Base-by-base conservation (phyloP, 2,797 vertebrate genomes). In the Adrianichthys oophorus region DNA sequence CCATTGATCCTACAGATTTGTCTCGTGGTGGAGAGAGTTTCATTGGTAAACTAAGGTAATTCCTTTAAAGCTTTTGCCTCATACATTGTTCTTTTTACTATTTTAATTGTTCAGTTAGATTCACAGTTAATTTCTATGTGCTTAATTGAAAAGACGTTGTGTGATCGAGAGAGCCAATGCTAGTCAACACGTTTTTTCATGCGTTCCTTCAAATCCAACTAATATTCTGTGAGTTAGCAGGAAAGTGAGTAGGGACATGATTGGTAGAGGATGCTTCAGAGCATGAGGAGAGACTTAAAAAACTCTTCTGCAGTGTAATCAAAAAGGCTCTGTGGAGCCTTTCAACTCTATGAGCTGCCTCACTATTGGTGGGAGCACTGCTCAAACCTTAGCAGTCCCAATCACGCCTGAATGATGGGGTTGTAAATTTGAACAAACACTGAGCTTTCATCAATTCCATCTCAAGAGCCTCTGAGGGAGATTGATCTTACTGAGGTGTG, bases 11-110 rank as follows among this genome's bases (percentile, higher is more conserved):
- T 58, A 99, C 97, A 42, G 97, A 99, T 88, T 89, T 98, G 83
- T 99, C 97, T 66, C 92, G 97, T 72, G 97, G 95, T 66, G 97
- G 96, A 75, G 97, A 98, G 86, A 99, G 97, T 87, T 99, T 98
- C 89, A 94, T 98, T 62, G 97, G 97, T 73, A 99, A 99, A 89
- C 86, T 99, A 65, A 95, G 97, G 97, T 96, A 91, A 88, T 70
- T 69, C 29, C 8, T 48, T 19, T 1, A 16, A 37, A 32, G 16
- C 19, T 59, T 45, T 32, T 48, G 19, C 10, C 10, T 37, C 3
- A 12, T 13, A 37, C 12, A 12, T 12, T 32, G 8, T 32, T 32
- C 32, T 32, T 32, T 32, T 3, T 10, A 12, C 32, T 32, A 12
- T 32, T 32, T 32, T 0, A 1, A 32, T 32, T 37, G 26, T 26